Evolutionary conservation across 2,797 vertebrate species (phyloP).

Genomic region (Peromyscus melanophrys): DNA sequence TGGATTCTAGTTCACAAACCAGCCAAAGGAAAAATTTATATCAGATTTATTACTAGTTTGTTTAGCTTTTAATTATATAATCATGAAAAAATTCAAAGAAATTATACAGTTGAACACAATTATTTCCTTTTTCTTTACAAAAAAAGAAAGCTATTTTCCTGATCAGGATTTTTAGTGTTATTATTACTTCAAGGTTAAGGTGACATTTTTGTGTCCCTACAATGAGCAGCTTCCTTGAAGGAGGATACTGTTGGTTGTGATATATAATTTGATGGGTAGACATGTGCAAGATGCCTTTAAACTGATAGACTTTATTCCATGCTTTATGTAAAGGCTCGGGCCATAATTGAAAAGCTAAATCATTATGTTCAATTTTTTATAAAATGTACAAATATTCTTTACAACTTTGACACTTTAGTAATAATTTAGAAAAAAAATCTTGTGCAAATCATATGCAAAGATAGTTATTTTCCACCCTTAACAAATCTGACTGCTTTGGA

Average conservation of each 20-base stretch:
- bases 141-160: neutral
- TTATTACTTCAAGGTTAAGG: neutral
- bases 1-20: neutral
- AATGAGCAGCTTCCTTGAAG: neutral
- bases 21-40: neutral
- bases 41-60: neutral
- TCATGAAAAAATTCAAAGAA: neutral
- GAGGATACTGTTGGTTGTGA: neutral
- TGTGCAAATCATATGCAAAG: conserved; percentile 83
- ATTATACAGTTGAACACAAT: neutral
- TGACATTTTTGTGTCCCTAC: neutral
- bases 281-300: conserved; percentile 28
- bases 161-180: neutral
- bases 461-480: conserved; percentile 84
- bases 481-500: conserved; percentile 86
- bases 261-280: neutral
- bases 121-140: neutral
- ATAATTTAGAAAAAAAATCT: conserved; percentile 79
- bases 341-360: conserved; percentile 78
- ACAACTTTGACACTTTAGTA: conserved; percentile 76
- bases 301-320: neutral
- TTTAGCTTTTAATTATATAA: neutral
- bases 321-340: conserved; percentile 46
- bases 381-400: conserved; percentile 77
- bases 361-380: conserved; percentile 69